A percentile compares a stretch with the other conserved stretches of the same genome.
Conservation (phyloP, 2,797 vertebrate genomes). For the Synanceia verrucosa region DNA sequence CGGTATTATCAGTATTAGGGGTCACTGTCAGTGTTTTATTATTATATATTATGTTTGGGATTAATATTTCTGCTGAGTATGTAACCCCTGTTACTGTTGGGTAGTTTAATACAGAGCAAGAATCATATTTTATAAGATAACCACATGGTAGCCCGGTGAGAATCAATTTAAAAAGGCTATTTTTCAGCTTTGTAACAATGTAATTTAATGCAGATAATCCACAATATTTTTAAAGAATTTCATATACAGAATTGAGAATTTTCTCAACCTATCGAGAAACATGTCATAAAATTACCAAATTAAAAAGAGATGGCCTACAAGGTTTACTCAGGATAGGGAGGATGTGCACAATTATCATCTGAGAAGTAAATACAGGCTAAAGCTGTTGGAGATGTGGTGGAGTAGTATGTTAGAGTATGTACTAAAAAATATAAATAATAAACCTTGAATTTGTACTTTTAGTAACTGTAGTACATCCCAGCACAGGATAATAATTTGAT, state of each 20-base stretch:
- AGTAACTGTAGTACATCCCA: neutral
- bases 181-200: too few species aligned
- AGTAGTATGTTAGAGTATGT: too few species aligned
- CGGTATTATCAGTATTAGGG: too few species aligned
- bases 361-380: neutral
- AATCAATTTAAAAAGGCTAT: too few species aligned
- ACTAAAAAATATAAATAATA: neutral
- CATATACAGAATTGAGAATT: too few species aligned
- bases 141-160: too few species aligned
- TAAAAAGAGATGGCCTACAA: neutral
- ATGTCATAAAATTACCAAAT: neutral
- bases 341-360: neutral
- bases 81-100: neutral
- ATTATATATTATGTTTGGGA: neutral
- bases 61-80: neutral
- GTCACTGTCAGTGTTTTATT: neutral
- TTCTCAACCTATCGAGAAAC: neutral
- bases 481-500: too few species aligned
- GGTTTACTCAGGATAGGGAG: neutral
- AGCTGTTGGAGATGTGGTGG: neutral
- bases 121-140: too few species aligned
- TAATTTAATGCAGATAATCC: too few species aligned
- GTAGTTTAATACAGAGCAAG: too few species aligned
- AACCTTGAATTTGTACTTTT: neutral
- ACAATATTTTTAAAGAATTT: too few species aligned